phyloP scores from a whole-genome alignment of 2,888 invertebrate species.

The Poecilus cupreus region DNA sequence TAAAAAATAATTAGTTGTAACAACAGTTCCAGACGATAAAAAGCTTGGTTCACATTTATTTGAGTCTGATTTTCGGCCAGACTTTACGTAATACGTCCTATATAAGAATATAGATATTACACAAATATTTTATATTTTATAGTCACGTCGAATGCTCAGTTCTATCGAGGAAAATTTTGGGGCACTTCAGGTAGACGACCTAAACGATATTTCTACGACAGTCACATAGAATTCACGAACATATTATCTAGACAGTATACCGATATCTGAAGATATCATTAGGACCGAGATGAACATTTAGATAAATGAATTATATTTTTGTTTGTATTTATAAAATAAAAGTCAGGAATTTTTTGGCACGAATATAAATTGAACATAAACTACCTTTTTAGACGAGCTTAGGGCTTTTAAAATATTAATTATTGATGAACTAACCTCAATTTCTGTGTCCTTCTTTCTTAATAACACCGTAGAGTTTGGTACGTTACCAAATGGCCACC shows the following conservation, averaged over 20 bases:
- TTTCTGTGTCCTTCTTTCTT: no score
- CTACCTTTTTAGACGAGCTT: not conserved
- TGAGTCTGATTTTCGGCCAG: not conserved
- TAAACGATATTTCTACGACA: not conserved
- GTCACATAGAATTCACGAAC: conserved; percentile 18
- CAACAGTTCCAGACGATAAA: not conserved
- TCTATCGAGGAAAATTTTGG: conserved; percentile 25
- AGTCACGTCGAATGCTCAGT: conserved; percentile 26
- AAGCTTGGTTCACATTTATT: conserved; percentile 16
- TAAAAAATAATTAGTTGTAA: no score
- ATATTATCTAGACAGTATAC: conserved; percentile 29
- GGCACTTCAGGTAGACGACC: conserved; percentile 46
- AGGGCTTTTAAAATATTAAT: not conserved
- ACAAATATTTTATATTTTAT: conserved; percentile 30
- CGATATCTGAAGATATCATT: not conserved
- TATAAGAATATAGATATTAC: conserved; percentile 24
- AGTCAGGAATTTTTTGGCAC: conserved; percentile 20
- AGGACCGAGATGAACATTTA: conserved; percentile 24
- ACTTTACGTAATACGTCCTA: not conserved
- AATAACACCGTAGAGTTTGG: no score
- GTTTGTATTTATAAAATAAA: not conserved
- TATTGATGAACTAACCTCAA: no score
- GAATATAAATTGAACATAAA: conserved; percentile 5
- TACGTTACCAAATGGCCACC: no score
- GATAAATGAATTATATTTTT: not conserved